Base-by-base conservation (phyloP, 2,888 invertebrate genomes). In the Phlogophora meticulosa region DNA sequence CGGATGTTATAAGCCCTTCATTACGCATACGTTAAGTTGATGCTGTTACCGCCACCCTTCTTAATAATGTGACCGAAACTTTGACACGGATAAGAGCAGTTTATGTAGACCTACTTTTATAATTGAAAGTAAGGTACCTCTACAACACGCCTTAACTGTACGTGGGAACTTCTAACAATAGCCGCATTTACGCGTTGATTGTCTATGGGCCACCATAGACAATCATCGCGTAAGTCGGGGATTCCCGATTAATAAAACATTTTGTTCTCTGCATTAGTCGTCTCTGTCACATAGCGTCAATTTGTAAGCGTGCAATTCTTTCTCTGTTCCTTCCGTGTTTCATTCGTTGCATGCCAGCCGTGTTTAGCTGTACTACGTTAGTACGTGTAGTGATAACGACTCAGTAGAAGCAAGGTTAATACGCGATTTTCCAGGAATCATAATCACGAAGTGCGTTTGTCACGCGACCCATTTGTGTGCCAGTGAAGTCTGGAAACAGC, bases 1-100 rank as follows among this genome's bases (percentile, higher is more conserved):
- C 68, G 83, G 74, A 80, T 80, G 82, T 79, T 81, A 83, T 83
- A 83, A 85, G 83, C 85, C 84, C 87, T 90, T 89, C 87, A 89
- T 90, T 88, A 88, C 71, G 80, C 67, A 51, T 60, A 70, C 52
- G 45, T 68, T 52, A 17, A 38, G 34, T 77, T 78, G 84, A 69
- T 80, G 82, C 74, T 76, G 77, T 68, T 36, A 22, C 11, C 61
- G 73, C 52, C 57, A 20, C 34, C 49, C 24, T 46, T 42, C 38
- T 49, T 53, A 63, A 53, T 56, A 51, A 71, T 38, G 48, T 63
- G 2, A 49, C 42, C 15, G n/a, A 51, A 66, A 73, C 55, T 56
- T 63, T 49, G 15, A 36, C 20, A 42, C n/a, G 11, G 10, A 13
- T 52, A 40, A 15, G 55, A 48, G 46, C 60, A 58, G 32, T 36